phyloP scores from a whole-genome alignment of 53 echinoderm and acorn worm species.

The Paracentrotus lividus region DNA sequence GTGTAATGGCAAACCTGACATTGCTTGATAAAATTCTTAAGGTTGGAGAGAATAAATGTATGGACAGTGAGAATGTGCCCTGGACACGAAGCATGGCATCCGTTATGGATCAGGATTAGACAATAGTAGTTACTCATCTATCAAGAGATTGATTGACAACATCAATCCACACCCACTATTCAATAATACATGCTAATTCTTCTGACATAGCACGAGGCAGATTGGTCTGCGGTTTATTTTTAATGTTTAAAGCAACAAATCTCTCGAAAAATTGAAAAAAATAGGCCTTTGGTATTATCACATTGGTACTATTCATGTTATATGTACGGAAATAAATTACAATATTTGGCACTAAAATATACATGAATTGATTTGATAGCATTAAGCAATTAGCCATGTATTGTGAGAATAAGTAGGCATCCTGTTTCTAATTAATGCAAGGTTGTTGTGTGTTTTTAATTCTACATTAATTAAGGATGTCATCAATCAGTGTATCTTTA shows the following conservation, averaged over 20 bases:
- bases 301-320: no score
- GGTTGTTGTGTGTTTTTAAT: neutral
- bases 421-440: neutral
- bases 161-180: slow-evolving; percentile 45
- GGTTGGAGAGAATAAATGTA: neutral
- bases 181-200: slow-evolving; percentile 23
- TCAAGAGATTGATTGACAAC: slow-evolving; percentile 22
- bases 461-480: neutral
- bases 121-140: slow-evolving; percentile 53
- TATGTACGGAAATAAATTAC: no score
- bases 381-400: no score
- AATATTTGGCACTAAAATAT: no score
- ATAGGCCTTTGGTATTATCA: no score
- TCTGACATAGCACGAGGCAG: neutral
- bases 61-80: neutral
- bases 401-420: neutral
- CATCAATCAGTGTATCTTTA: neutral
- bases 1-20: neutral
- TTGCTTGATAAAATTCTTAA: neutral
- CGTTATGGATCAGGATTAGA: slow-evolving; percentile 38
- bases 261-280: no score
- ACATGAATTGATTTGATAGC: no score
- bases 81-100: slow-evolving; percentile 21
- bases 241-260: slow-evolving; percentile 2
- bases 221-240: neutral